phyloP scores from a whole-genome alignment of 1,140 invertebrate genomes.

The Tetramorium parvispinum region DNA sequence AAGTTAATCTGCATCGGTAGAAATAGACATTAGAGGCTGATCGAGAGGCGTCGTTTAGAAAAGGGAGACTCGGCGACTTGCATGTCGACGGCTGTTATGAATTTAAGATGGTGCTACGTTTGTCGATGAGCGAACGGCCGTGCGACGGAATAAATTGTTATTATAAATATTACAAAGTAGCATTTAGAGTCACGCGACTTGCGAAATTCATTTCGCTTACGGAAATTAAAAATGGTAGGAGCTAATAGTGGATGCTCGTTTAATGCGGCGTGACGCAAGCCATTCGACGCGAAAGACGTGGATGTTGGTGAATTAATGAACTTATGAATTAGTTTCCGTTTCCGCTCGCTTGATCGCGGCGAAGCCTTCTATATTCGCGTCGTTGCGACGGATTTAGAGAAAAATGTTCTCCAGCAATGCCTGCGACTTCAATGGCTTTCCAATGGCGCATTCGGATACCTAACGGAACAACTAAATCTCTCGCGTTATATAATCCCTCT shows the following conservation, averaged over 20 bases:
- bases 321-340: not conserved
- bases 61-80: not conserved
- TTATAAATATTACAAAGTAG: not conserved
- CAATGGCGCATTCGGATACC: slow-evolving; percentile 18
- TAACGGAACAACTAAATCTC: slow-evolving; percentile 35
- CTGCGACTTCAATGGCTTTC: not conserved
- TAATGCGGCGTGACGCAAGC: not conserved
- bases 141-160: not conserved
- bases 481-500: not conserved
- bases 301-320: not conserved
- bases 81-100: not conserved
- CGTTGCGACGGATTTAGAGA: not conserved
- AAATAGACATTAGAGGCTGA: slow-evolving; percentile 22
- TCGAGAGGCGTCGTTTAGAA: slow-evolving; percentile 1
- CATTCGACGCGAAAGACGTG: not conserved
- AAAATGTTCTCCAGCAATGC: not conserved
- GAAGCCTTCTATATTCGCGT: not conserved
- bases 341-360: not conserved
- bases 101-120: slow-evolving; percentile 3
- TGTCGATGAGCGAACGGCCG: too few species aligned
- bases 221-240: not conserved
- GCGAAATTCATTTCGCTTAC: not conserved
- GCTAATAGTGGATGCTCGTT: not conserved
- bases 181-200: not conserved
- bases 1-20: too few species aligned